Evolutionary conservation across 2,113 vertebrate species (phyloP), one percentile per base, ranked within the genome.

Genomic region (Cyprinodon tularosa): DNA sequence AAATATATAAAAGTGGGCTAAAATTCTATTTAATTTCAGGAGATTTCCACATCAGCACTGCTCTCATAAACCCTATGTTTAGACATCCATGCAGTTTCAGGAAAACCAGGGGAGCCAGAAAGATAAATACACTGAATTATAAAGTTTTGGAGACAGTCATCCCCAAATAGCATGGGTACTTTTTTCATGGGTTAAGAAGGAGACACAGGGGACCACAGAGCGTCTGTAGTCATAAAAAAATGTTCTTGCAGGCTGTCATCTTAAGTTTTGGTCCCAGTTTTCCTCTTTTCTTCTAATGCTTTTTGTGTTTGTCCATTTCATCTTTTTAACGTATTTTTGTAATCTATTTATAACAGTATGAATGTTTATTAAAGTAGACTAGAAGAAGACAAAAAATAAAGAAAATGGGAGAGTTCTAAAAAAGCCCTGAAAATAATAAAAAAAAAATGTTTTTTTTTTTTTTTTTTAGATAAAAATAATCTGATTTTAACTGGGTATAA

Each of bases 101-200:
- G 83, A 84, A 88, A 87, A 87, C 83, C 86, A 82, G 84, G 72
- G 72, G 73, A 84, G 86, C 76, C 86, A 87, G 85, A 82, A 87
- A 88, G 88, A 88, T 89, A 91, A 92, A 91, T 90, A 90, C 67
- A 81, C 74, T 29, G 83, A 90, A 85, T 88, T 87, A 88, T 77
- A 86, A 87, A n/a, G 67, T 72, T 86, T 84, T 78, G 82, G 83
- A 84, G 81, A 78, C 84, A 68, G 64, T 77, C 70, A 3, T 70
- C 83, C 77, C 13, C 63, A 91, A 91, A 92, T 90, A 91, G 85
- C 82, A 44, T 3, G 47, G 83, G 76, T 82, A 82, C 86, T 89
- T 92, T 90, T 89, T 83, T 88, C 77, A 75, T 29, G n/a, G 60
- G 44, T 82, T 81, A 83, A 85, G 84, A 89, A 88, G 85, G 86